These are phyloP conservation scores for Chlorops oryzae DNA, from an alignment of 1,140 invertebrate genomes.

Conservation along the genomic window DNA sequence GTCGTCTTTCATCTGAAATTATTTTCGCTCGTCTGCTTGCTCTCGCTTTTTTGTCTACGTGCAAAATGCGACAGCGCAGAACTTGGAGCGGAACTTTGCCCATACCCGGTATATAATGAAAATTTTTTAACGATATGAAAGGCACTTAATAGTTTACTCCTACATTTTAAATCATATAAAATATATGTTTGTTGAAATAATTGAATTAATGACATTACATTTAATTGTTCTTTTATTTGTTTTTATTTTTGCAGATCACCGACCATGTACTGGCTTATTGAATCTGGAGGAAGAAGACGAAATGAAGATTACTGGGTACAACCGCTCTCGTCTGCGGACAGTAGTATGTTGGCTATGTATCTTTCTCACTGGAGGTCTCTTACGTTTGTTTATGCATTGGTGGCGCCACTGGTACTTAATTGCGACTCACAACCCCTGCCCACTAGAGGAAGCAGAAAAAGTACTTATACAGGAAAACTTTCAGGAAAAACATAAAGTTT, in stretches of 20 bases:
- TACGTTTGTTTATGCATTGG: conserved; percentile 82
- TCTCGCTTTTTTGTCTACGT: too few species aligned
- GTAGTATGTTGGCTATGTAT: conserved; percentile 58
- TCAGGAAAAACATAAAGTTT: conserved; percentile 62
- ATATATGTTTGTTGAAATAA: too few species aligned
- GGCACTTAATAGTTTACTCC: too few species aligned
- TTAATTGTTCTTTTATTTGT: too few species aligned
- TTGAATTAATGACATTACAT: too few species aligned
- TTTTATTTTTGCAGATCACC: conserved; percentile 24
- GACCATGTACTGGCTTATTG: conserved; percentile 43
- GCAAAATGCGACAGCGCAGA: too few species aligned
- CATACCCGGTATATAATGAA: too few species aligned
- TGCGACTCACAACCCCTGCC: conserved; percentile 63
- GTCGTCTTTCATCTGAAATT: too few species aligned
- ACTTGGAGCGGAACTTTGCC: too few species aligned
- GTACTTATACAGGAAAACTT: conserved; percentile 71
- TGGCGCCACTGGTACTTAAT: conserved; percentile 72
- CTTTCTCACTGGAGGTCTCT: conserved; percentile 62
- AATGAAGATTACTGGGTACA: conserved; percentile 64
- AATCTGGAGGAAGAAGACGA: conserved; percentile 64
- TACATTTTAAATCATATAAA: too few species aligned
- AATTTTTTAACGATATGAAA: too few species aligned
- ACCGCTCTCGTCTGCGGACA: conserved; percentile 49
- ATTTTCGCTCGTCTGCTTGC: too few species aligned
- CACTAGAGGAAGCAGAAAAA: conserved; percentile 65